Conservation (phyloP, 2,113 vertebrate species). For the Cynoglossus semilaevis region DNA sequence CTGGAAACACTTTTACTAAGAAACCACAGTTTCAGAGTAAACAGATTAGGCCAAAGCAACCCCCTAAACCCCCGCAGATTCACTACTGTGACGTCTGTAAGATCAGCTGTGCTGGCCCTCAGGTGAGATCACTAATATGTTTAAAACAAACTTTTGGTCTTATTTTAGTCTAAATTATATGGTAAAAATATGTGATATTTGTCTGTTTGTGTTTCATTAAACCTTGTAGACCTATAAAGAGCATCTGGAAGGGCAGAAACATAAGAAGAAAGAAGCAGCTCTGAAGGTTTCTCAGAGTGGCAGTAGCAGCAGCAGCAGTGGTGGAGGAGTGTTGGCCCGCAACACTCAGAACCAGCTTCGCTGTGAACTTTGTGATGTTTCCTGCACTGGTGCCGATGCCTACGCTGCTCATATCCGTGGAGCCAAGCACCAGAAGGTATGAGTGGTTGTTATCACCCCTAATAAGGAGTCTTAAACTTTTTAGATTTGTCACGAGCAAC, state of each 20-base stretch:
- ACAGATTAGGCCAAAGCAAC: slow-evolving; percentile 93
- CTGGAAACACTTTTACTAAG: slow-evolving; percentile 94
- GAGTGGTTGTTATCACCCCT: background rate
- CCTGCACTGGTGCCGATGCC: slow-evolving; percentile 95
- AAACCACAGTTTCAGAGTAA: slow-evolving; percentile 96
- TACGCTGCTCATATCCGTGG: slow-evolving; percentile 97
- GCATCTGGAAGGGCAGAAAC: slow-evolving; percentile 98
- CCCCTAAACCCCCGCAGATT: slow-evolving; percentile 97
- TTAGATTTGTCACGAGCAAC: too few relatives aligned
- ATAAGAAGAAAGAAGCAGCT: slow-evolving; percentile 98
- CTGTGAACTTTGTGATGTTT: slow-evolving; percentile 97
- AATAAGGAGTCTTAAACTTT: too few relatives aligned
- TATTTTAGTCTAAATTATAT: too few relatives aligned
- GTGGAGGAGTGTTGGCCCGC: slow-evolving; percentile 79
- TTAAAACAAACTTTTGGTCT: too few relatives aligned
- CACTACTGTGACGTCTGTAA: slow-evolving; percentile 99
- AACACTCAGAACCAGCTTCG: slow-evolving; percentile 95
- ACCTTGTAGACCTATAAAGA: slow-evolving; percentile 91
- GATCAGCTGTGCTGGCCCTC: slow-evolving; percentile 98
- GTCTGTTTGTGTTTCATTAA: background rate
- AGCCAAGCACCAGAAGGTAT: slow-evolving; percentile 97
- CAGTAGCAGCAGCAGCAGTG: slow-evolving; percentile 64
- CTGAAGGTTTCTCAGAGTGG: slow-evolving; percentile 91
- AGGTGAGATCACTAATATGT: slow-evolving; percentile 74
- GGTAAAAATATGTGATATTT: background rate